These are phyloP conservation scores for Catostylus mosaicus DNA, from an alignment of 30 jellyfish, hydroid and myxozoan genomes.

Conservation along the genomic window DNA sequence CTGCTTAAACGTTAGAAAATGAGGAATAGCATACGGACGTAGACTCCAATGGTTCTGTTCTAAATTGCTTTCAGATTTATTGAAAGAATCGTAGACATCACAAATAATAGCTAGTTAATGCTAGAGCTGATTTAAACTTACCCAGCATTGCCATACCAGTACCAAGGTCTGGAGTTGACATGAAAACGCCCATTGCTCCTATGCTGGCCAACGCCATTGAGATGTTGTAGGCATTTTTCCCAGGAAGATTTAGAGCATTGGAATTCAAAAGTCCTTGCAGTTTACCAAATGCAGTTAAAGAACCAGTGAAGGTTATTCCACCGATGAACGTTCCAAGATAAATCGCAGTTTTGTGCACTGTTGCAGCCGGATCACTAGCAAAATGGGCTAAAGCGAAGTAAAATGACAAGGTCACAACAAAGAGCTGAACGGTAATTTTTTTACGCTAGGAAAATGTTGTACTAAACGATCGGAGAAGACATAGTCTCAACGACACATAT, in stretches of 20 bases:
- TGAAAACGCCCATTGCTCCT: conserved; percentile 92
- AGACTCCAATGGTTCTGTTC: no score
- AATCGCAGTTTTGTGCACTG: conserved; percentile 95
- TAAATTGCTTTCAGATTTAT: no score
- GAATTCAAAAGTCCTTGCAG: conserved; percentile 93
- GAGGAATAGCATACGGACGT: no score
- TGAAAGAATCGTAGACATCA: no score
- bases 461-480: no score
- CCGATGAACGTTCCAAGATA: conserved; percentile 95
- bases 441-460: background rate
- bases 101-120: no score
- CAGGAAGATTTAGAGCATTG: conserved; percentile 86
- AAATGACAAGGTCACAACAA: no score
- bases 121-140: conserved; percentile 28
- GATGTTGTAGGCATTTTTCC: conserved; percentile 85
- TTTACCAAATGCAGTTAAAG: conserved; percentile 95
- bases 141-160: conserved; percentile 90
- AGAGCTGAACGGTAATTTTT: no score
- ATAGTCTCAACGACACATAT: no score
- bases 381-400: conserved; percentile 59
- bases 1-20: no score
- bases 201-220: conserved; percentile 89
- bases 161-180: conserved; percentile 79
- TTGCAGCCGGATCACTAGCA: conserved; percentile 94
- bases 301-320: conserved; percentile 96